Evolutionary conservation across 2,113 vertebrate genomes (phyloP).

Genomic region (Notarius lentiginosus): DNA sequence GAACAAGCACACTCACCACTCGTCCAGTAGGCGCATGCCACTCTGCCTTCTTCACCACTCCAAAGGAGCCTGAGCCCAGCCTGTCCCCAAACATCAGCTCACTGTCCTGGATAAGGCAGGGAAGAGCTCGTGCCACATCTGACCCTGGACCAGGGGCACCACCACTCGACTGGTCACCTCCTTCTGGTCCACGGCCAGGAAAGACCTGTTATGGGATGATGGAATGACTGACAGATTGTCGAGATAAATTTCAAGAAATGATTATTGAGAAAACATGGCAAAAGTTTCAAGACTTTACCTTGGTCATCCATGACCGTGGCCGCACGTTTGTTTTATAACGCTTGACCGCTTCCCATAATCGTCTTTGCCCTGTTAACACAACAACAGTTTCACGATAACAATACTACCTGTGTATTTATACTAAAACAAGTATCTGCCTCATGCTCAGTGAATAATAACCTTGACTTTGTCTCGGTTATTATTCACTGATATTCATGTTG

Average conservation of each 20-base stretch:
- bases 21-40: slow-evolving; percentile 77
- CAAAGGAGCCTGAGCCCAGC: slow-evolving; percentile 84
- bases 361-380: slow-evolving; percentile 76
- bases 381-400: background rate
- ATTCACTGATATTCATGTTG: no score
- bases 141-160: slow-evolving; percentile 15
- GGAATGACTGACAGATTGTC: background rate
- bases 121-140: slow-evolving; percentile 70
- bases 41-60: slow-evolving; percentile 80
- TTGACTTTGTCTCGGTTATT: no score
- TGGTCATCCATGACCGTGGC: slow-evolving; percentile 72
- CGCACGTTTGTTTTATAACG: slow-evolving; percentile 60
- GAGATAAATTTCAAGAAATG: background rate
- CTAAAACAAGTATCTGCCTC: no score
- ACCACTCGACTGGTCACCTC: slow-evolving; percentile 59
- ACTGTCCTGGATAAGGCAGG: slow-evolving; percentile 81
- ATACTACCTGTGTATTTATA: no score
- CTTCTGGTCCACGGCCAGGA: slow-evolving; percentile 59
- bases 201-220: slow-evolving; percentile 61
- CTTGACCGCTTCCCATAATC: slow-evolving; percentile 82
- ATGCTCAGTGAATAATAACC: no score
- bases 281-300: slow-evolving; percentile 63
- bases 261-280: background rate
- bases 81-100: slow-evolving; percentile 77
- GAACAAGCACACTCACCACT: slow-evolving; percentile 68